Percentiles rank a stretch among this genome's conserved stretches.
These are phyloP conservation scores for Lydus trimaculatus DNA, from an alignment of 2,888 invertebrate genomes.

Conservation along the genomic window DNA sequence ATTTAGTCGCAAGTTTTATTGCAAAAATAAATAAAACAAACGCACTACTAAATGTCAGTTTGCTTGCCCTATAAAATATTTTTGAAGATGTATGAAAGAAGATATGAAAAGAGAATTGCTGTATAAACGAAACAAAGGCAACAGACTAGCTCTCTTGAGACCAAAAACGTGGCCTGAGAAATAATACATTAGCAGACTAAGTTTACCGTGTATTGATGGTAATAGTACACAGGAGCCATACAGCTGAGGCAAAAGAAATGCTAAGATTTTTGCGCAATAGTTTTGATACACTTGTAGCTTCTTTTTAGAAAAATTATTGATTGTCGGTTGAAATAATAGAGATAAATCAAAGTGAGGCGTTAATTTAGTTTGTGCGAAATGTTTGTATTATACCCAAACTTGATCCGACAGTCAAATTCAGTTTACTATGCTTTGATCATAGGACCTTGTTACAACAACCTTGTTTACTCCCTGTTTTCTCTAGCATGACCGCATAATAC, in stretches of 20 bases:
- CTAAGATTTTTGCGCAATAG: background rate
- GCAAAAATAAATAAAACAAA: slow-evolving; percentile 54
- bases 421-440: slow-evolving; percentile 52
- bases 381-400: slow-evolving; percentile 50
- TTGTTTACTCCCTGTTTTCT: slow-evolving; percentile 39
- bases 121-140: slow-evolving; percentile 57
- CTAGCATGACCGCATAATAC: slow-evolving; percentile 24
- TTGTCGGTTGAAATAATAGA: background rate
- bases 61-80: slow-evolving; percentile 53
- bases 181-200: slow-evolving; percentile 47
- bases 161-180: slow-evolving; percentile 49
- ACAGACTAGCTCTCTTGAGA: slow-evolving; percentile 49
- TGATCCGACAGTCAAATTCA: slow-evolving; percentile 52
- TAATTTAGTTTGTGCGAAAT: slow-evolving; percentile 51
- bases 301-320: background rate
- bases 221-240: slow-evolving; percentile 12
- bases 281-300: background rate
- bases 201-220: slow-evolving; percentile 28
- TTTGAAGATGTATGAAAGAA: slow-evolving; percentile 55
- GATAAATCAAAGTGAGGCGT: slow-evolving; percentile 47
- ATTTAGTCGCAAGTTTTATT: slow-evolving; percentile 53
- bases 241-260: background rate
- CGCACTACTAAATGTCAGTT: slow-evolving; percentile 53
- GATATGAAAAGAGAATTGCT: slow-evolving; percentile 59
- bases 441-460: slow-evolving; percentile 44